phyloP scores from a whole-genome alignment of 2,797 vertebrate genomes.

The Semotilus atromaculatus region DNA sequence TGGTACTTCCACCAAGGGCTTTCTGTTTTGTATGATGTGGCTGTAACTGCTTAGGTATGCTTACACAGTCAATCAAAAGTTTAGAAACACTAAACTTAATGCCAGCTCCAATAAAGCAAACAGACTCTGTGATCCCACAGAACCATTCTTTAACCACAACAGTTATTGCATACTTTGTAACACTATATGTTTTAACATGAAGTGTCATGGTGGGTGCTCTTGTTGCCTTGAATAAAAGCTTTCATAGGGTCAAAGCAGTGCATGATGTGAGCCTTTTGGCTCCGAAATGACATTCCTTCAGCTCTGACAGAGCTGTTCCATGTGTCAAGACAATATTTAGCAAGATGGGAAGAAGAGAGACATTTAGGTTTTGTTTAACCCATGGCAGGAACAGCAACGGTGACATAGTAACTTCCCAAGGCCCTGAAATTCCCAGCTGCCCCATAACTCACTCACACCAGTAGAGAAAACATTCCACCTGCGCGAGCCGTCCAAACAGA shows the following conservation, averaged over 20 bases:
- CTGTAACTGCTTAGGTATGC: slow-evolving; percentile 32
- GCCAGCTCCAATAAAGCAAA: slow-evolving; percentile 25
- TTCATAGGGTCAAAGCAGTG: not conserved
- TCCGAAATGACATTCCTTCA: slow-evolving; percentile 52
- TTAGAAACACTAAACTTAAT: slow-evolving; percentile 19
- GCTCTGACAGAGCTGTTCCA: slow-evolving; percentile 55
- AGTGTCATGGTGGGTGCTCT: not conserved
- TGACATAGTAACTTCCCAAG: slow-evolving; percentile 63
- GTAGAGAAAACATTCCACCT: slow-evolving; percentile 63
- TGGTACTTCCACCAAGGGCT: slow-evolving; percentile 18
- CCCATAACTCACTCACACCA: slow-evolving; percentile 67
- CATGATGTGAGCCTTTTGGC: slow-evolving; percentile 37
- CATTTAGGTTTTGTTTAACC: slow-evolving; percentile 32
- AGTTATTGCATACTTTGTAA: slow-evolving; percentile 1
- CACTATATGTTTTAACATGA: not conserved
- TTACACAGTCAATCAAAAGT: slow-evolving; percentile 30
- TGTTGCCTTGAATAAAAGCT: not conserved
- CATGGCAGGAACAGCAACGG: slow-evolving; percentile 50
- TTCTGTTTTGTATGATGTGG: slow-evolving; percentile 44
- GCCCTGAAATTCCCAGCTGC: slow-evolving; percentile 54
- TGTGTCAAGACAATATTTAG: slow-evolving; percentile 28
- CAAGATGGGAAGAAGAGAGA: slow-evolving; percentile 29
- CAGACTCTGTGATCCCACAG: slow-evolving; percentile 15
- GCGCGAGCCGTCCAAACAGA: slow-evolving; percentile 41
- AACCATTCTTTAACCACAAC: not conserved